Percentiles rank a stretch among this genome's conserved stretches.
Evolutionary conservation across 2,797 vertebrate genomes (phyloP).

Genomic region (Acropternis orthonyx): DNA sequence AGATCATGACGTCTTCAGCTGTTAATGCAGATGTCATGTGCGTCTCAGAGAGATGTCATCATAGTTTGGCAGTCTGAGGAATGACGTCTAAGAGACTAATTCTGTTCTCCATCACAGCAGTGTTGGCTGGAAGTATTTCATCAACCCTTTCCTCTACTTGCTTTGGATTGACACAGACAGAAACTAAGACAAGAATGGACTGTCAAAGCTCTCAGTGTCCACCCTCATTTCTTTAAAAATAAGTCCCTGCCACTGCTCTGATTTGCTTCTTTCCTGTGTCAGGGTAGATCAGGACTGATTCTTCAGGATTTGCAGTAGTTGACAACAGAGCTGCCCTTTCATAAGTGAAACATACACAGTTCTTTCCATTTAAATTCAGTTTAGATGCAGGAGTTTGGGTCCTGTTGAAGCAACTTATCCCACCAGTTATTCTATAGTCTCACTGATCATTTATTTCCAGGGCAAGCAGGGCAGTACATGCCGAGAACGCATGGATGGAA

Average conservation of each 20-base stretch:
- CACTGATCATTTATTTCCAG: constrained; percentile 43
- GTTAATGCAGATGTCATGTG: background rate
- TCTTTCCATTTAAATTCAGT: background rate
- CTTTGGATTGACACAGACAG: background rate
- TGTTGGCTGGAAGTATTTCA: background rate
- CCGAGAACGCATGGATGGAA: background rate
- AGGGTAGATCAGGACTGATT: background rate
- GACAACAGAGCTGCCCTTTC: background rate
- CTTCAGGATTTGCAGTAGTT: background rate
- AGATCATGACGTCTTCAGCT: background rate
- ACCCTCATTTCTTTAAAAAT: background rate
- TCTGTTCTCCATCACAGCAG: background rate
- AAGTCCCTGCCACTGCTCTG: background rate
- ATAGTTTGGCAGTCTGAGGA: background rate
- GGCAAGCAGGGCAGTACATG: constrained; percentile 17
- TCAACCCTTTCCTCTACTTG: background rate
- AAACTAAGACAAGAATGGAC: background rate
- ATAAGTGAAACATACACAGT: background rate
- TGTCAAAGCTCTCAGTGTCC: background rate
- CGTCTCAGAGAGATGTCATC: background rate
- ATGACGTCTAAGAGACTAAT: background rate
- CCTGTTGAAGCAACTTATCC: background rate
- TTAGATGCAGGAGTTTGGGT: background rate
- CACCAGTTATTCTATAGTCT: constrained; percentile 34
- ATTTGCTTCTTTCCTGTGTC: background rate